Evolutionary conservation across 2,888 invertebrate species (phyloP).

Genomic region (Drosophila engyochracea): DNA sequence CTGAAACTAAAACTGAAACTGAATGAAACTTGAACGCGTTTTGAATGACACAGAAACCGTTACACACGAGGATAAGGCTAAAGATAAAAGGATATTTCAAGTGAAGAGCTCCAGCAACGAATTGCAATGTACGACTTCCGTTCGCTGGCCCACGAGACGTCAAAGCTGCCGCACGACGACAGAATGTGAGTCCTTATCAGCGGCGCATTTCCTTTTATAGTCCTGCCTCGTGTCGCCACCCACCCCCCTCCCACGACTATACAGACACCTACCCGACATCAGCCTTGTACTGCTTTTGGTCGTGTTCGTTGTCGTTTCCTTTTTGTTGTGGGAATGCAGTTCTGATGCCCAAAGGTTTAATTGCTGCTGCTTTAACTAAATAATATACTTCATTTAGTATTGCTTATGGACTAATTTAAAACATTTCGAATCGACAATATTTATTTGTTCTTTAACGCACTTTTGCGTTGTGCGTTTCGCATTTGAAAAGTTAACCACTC

Average conservation of each 20-base stretch:
- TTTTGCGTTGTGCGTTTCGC: neutral
- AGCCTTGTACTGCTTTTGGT: conserved; percentile 4
- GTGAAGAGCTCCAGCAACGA: conserved; percentile 22
- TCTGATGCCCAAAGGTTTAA: neutral
- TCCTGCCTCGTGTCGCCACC: conserved; percentile 33
- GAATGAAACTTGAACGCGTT: conserved; percentile 15
- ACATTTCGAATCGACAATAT: neutral
- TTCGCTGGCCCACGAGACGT: conserved; percentile 63
- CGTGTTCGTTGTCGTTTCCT: conserved; percentile 2
- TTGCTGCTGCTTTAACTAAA: neutral
- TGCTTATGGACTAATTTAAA: neutral
- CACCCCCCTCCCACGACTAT: neutral
- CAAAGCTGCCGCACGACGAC: conserved; percentile 79
- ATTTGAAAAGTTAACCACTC: conserved; percentile 34
- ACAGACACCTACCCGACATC: conserved; percentile 6
- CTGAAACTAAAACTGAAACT: conserved; percentile 28
- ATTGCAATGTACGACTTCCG: conserved; percentile 42
- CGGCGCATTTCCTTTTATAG: conserved; percentile 84
- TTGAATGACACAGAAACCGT: conserved; percentile 62
- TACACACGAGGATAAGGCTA: conserved; percentile 31
- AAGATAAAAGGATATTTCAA: conserved; percentile 13
- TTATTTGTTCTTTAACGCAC: neutral
- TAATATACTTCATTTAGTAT: neutral
- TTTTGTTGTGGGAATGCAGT: conserved; percentile 2
- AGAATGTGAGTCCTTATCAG: conserved; percentile 83